Base-by-base conservation (phyloP, 2,888 invertebrate genomes). In the Mylabris sibirica region DNA sequence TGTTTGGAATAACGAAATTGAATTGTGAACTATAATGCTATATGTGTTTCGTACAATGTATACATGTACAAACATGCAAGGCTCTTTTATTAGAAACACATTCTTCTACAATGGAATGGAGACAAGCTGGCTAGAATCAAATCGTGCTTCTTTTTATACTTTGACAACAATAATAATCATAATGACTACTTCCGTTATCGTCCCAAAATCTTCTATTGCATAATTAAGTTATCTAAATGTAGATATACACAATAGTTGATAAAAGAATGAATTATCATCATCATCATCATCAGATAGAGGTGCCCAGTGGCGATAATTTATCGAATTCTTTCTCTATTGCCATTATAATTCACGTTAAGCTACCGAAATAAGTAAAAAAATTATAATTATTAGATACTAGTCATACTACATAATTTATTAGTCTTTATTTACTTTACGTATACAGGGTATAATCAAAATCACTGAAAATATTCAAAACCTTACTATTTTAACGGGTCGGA, bases 151-250 rank as follows among this genome's bases (percentile, higher is more conserved):
- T 20, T 20, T 49, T 49, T 8, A 49, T 6, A 44, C n/a, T n/a
- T n/a, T n/a, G n/a, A 20, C 49, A 8, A 49, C 20, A 49, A 20
- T 22, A 44, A 44, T n/a, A 49, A 49, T 20, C 20, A 49, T 49
- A 49, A 49, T 49, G 20, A 49, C 49, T 49, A 49, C 49, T 49
- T 49, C 49, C 49, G 49, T 49, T 49, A 49, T 49, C 49, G 3
- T 20, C 49, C 20, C 20, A 20, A 49, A 49, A 49, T 49, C 49
- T 49, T 49, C 49, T 49, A 49, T 49, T 49, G 49, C 49, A 49
- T 49, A 49, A 49, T 49, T 49, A 49, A 49, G 49, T 20, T 49
- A 49, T 49, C 49, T 49, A 20, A 49, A 49, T 9, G n/a, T 20
- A 44, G 41, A 44, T n/a, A 17, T 20, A 20, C 14, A 41, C n/a